Conservation (phyloP, 1,140 invertebrate species). For the Liolophura sinensis region DNA sequence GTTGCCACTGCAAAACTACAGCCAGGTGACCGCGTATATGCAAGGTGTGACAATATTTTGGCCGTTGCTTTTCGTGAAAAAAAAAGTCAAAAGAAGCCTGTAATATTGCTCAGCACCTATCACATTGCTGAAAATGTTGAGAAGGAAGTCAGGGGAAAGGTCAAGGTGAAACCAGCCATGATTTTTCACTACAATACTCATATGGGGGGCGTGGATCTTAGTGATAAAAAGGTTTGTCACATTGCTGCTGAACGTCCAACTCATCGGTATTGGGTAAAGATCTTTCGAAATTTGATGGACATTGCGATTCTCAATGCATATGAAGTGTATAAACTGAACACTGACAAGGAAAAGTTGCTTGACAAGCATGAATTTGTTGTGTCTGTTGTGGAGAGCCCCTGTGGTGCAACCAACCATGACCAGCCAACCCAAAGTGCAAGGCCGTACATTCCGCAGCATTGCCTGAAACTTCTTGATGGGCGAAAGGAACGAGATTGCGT, state of each 20-base stretch:
- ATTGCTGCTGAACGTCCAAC: conserved; percentile 5
- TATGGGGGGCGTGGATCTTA: conserved; percentile 14
- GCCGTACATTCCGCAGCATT: not conserved
- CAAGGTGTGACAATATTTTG: conserved; percentile 2
- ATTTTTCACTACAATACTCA: conserved; percentile 13
- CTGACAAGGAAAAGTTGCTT: not conserved
- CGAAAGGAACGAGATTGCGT: conserved; percentile 15
- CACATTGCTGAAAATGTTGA: not conserved
- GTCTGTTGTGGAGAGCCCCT: too few species aligned
- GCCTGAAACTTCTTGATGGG: conserved; percentile 1
- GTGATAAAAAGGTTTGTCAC: conserved; percentile 13
- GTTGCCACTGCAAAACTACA: not conserved
- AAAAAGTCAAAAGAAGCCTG: conserved; percentile 8
- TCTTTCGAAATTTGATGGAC: conserved; percentile 11
- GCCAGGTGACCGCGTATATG: not conserved
- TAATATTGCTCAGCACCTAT: conserved; percentile 5
- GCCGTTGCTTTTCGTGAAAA: conserved; percentile 11
- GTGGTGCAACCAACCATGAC: too few species aligned
- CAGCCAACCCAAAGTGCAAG: conserved; percentile 7
- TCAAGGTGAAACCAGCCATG: conserved; percentile 5
- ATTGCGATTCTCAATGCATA: conserved; percentile 6
- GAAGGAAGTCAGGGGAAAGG: too few species aligned
- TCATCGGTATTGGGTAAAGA: conserved; percentile 11
- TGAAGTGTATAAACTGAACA: not conserved
- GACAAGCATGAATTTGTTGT: too few species aligned